Evolutionary conservation across 2,888 invertebrate genomes (phyloP).

Genomic region (Campoletis raptor): DNA sequence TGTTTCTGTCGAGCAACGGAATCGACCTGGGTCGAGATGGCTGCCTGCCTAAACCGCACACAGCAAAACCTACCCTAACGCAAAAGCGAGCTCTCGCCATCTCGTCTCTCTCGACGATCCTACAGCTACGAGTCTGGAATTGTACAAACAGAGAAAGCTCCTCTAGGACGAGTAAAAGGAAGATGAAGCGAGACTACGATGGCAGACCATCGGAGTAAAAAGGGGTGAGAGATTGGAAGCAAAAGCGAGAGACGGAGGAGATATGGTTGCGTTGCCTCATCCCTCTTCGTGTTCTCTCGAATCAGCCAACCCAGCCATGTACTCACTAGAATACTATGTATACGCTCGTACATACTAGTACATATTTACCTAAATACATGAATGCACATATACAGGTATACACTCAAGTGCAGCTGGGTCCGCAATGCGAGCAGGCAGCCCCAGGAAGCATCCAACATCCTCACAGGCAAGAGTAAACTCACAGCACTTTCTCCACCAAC

Average conservation of each 20-base stretch:
- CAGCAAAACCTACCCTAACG: slow-evolving; percentile 67
- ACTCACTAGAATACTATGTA: slow-evolving; percentile 5
- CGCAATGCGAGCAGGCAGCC: slow-evolving; percentile 59
- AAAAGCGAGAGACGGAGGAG: slow-evolving; percentile 24
- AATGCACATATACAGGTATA: slow-evolving; percentile 24
- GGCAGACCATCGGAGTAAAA: slow-evolving; percentile 27
- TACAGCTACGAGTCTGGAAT: slow-evolving; percentile 52
- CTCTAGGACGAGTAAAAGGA: slow-evolving; percentile 8
- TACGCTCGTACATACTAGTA: slow-evolving; percentile 11
- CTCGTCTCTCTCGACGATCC: slow-evolving; percentile 31
- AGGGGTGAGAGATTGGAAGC: slow-evolving; percentile 66
- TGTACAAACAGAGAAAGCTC: slow-evolving; percentile 43
- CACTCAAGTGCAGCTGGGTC: slow-evolving; percentile 67
- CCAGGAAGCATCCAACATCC: slow-evolving; percentile 68
- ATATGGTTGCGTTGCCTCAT: slow-evolving; percentile 21
- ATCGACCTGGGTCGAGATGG: slow-evolving; percentile 68
- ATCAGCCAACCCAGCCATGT: slow-evolving; percentile 36
- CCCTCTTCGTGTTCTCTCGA: slow-evolving; percentile 52
- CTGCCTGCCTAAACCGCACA: slow-evolving; percentile 64
- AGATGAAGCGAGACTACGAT: slow-evolving; percentile 30
- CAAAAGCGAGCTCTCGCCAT: slow-evolving; percentile 21
- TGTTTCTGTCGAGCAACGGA: slow-evolving; percentile 59
- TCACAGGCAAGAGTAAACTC: slow-evolving; percentile 48
- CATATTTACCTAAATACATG: slow-evolving; percentile 1
- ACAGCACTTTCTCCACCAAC: slow-evolving; percentile 66